Base-by-base conservation (phyloP, 1,140 invertebrate species). In the Philopotamus ludificatus region DNA sequence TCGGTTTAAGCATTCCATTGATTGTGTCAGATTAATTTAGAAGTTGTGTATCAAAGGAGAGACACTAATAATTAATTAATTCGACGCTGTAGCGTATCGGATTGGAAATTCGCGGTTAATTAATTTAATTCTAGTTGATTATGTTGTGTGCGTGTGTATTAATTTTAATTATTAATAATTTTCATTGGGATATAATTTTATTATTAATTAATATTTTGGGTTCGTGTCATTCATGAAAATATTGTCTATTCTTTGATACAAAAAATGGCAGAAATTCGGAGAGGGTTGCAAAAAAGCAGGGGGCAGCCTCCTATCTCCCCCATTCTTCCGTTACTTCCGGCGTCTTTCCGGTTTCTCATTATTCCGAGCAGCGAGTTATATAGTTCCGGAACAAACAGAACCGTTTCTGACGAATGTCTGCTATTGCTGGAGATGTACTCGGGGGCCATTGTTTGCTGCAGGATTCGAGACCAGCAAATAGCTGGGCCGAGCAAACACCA, bases 321-420 rank as follows among this genome's bases (percentile, higher is more conserved):
- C n/a, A n/a, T n/a, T n/a, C n/a, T n/a, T n/a, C n/a, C n/a, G n/a
- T n/a, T n/a, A n/a, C n/a, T n/a, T n/a, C n/a, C 28, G 12, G 4
- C 12, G 28, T 55, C 20, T 58, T 58, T 41, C 55, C 39, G 28
- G 42, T 58, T 45, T 58, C 55, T 58, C 28, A 58, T 58, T 58
- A 58, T 57, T 57, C 10, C 23, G 4, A 16, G 20, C 55, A 58
- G 18, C 55, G 55, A 58, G 8, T 41, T 41, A 42, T 39, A 41
- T 39, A 57, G 53, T 57, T 39, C 28, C 20, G 25, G 53, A 57
- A 57, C 53, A 58, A 58, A 58, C 55, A 54, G 51, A 47, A 47
- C 8, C 44, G 18, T 47, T 47, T 47, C 44, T 54, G 20, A 25
- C 2, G 51, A 54, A 54, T 26, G 51, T 26, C n/a, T 54, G 22